Base-by-base conservation (phyloP, 2,888 invertebrate genomes). In the Cordilura impudica region DNA sequence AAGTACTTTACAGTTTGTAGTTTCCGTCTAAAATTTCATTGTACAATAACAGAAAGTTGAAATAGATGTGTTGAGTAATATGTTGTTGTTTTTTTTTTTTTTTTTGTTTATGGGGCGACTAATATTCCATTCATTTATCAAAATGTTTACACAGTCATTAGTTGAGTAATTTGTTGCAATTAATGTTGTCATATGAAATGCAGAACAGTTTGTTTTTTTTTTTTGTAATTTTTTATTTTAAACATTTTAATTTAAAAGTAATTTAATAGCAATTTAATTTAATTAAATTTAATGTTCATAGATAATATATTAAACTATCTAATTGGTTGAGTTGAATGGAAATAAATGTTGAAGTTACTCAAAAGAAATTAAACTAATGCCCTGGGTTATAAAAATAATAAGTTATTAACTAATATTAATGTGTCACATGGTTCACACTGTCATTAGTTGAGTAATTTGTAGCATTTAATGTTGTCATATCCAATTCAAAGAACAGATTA, bases 111-210 rank as follows among this genome's bases (percentile, higher is more conserved):
- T 47, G 10, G 2, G 7, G 29, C 14, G 3, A 19, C 12, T 61
- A 29, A 29, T 29, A 31, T 45, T 47, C 19, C 18, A 47, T 47
- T 63, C 18, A 29, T 63, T 21, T 45, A 53, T 53, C 21, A 53
- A 12, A 54, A 21, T 31, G 5, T 73, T 65, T 71, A 78, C 23
- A 61, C 16, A 67, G 39, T 51, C 43, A 76, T 81, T 78, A 73
- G 75, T 45, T 61, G 51, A 19, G 19, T 70, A 76, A 80, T 73
- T 81, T 78, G 70, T 53, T 70, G 78, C 67, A 73, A 73, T 81
- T 78, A 74, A 56, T 56, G 23, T 19, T 45, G 45, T 26, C 51
- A 71, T 23, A 43, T 4, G 51, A 63, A 12, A 35, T 21, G 7
- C n/a, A 23, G 8, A 21, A 67, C 6, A 16, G 4, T 19, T 31